Evolutionary conservation across 2,888 invertebrate genomes (phyloP).

Genomic region (Thymelicus lineola): DNA sequence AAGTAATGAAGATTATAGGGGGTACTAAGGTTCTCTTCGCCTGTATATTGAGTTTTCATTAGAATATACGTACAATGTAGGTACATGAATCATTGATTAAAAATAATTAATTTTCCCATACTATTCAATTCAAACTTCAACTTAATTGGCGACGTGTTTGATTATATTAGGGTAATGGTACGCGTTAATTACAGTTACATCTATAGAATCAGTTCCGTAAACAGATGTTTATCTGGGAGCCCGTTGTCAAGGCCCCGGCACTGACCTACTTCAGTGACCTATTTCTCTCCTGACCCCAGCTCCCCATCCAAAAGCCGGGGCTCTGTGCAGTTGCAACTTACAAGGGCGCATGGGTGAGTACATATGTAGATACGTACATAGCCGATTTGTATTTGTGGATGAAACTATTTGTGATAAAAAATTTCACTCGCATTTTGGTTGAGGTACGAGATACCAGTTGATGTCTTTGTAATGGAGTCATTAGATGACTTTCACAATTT

Average conservation of each 20-base stretch:
- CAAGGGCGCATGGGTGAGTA: not conserved
- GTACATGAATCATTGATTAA: no score
- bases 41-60: no score
- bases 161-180: no score
- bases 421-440: not conserved
- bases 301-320: slow-evolving; percentile 36
- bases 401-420: not conserved
- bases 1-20: no score
- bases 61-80: no score
- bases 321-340: slow-evolving; percentile 24
- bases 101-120: no score
- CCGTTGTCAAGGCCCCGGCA: slow-evolving; percentile 65
- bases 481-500: not conserved
- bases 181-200: not conserved
- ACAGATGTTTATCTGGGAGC: slow-evolving; percentile 70
- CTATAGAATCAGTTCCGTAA: slow-evolving; percentile 23
- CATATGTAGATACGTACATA: not conserved
- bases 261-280: slow-evolving; percentile 70
- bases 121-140: no score
- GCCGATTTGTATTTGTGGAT: not conserved
- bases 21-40: no score
- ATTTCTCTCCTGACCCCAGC: slow-evolving; percentile 43
- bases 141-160: no score
- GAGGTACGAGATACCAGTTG: not conserved
- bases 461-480: not conserved